These are phyloP conservation scores for Venustoraphidia nigricollis DNA, from an alignment of 2,888 invertebrate species.

Conservation along the genomic window DNA sequence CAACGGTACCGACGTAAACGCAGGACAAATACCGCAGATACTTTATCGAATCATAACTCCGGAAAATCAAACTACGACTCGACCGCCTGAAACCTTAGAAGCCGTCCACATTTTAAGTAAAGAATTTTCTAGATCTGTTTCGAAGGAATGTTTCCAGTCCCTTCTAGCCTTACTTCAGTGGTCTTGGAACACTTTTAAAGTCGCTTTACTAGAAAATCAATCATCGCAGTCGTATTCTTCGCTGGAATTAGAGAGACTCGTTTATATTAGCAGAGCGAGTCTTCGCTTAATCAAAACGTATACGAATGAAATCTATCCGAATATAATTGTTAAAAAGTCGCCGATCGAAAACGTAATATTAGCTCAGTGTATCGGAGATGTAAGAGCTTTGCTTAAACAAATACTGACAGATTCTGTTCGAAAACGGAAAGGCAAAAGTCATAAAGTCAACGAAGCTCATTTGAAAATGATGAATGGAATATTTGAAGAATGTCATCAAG, in stretches of 20 bases:
- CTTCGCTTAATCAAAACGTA: slow-evolving; percentile 69
- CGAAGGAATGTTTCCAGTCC: slow-evolving; percentile 73
- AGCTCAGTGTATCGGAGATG: slow-evolving; percentile 76
- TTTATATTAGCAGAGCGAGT: slow-evolving; percentile 74
- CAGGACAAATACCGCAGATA: slow-evolving; percentile 92
- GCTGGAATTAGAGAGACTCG: slow-evolving; percentile 64
- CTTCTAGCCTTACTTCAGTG: slow-evolving; percentile 73
- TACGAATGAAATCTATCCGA: slow-evolving; percentile 84
- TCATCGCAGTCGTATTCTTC: slow-evolving; percentile 31
- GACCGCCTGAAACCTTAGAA: slow-evolving; percentile 35
- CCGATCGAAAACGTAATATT: slow-evolving; percentile 57
- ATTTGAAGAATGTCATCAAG: slow-evolving; percentile 77
- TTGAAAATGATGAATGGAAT: slow-evolving; percentile 54
- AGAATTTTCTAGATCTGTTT: slow-evolving; percentile 74
- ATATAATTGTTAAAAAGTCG: slow-evolving; percentile 31
- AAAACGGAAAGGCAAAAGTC: slow-evolving; percentile 30
- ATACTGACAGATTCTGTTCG: slow-evolving; percentile 55
- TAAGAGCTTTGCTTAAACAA: slow-evolving; percentile 61
- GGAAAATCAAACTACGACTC: slow-evolving; percentile 37
- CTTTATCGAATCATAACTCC: slow-evolving; percentile 55
- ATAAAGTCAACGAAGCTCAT: slow-evolving; percentile 30
- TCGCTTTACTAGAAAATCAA: slow-evolving; percentile 43
- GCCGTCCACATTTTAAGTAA: slow-evolving; percentile 75
- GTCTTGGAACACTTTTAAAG: slow-evolving; percentile 82
- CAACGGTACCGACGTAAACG: slow-evolving; percentile 95